A percentile compares a stretch with the other conserved stretches of the same genome.
These are phyloP conservation scores for Microtus richardsoni DNA, from an alignment of 2,113 vertebrate species.

Conservation along the genomic window DNA sequence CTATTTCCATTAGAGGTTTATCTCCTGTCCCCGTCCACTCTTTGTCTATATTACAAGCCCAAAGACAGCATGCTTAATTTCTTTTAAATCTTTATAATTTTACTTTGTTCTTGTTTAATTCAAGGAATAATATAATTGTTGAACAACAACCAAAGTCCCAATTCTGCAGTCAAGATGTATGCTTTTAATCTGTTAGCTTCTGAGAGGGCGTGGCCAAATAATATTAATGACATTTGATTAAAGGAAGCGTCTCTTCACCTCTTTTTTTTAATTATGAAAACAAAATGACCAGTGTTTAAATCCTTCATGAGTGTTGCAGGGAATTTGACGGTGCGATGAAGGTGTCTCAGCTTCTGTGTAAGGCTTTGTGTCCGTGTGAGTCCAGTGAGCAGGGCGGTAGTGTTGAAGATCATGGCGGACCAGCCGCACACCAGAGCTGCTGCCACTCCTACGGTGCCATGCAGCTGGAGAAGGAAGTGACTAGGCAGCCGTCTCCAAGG, in stretches of 20 bases:
- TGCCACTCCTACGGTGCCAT: not conserved
- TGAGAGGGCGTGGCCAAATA: not conserved
- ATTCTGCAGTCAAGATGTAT: not conserved
- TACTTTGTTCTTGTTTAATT: conserved; percentile 35
- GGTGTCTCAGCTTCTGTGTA: not conserved
- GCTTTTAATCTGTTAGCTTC: conserved; percentile 28
- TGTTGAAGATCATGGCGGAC: not conserved
- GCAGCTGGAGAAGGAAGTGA: conserved; percentile 46
- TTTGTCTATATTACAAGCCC: not conserved
- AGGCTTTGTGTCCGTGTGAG: not conserved
- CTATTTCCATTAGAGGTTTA: conserved; percentile 29
- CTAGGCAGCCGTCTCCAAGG: not conserved
- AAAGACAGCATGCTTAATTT: not conserved
- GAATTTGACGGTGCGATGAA: conserved; percentile 17
- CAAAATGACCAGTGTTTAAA: not conserved
- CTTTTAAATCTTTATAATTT: not conserved
- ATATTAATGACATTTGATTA: conserved; percentile 50
- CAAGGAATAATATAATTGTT: not conserved
- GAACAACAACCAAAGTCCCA: not conserved
- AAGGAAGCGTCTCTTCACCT: conserved; percentile 6
- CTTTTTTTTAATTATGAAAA: not conserved
- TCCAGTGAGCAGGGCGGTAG: not conserved
- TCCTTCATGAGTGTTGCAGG: not conserved
- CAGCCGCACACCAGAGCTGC: not conserved
- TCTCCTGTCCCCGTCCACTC: not conserved